phyloP scores from a whole-genome alignment of 2,113 vertebrate species.

The Chaetodon auriga region DNA sequence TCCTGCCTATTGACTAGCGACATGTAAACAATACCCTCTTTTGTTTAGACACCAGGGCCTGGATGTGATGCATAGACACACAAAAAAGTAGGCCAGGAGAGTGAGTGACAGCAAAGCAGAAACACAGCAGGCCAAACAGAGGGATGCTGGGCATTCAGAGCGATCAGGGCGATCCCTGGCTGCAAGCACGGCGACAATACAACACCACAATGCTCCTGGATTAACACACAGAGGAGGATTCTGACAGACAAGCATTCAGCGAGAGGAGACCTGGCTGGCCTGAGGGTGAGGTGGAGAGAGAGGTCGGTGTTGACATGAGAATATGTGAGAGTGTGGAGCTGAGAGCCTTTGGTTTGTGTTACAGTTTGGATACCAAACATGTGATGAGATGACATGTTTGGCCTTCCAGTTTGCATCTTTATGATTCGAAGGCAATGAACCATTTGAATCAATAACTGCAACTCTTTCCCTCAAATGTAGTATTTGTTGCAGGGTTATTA shows the following conservation, averaged over 20 bases:
- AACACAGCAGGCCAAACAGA: conserved; percentile 44
- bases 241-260: conserved; percentile 68
- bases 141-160: conserved; percentile 27
- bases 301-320: conserved; percentile 41
- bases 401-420: neutral
- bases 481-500: neutral
- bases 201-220: conserved; percentile 69
- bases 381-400: neutral
- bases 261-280: neutral
- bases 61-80: conserved; percentile 14
- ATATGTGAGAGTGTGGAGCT: conserved; percentile 13
- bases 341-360: conserved; percentile 21
- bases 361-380: conserved; percentile 18
- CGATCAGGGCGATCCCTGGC: conserved; percentile 9
- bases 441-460: neutral
- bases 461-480: neutral
- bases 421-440: neutral
- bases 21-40: conserved; percentile 60
- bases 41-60: conserved; percentile 49
- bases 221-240: conserved; percentile 64
- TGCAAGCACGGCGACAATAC: conserved; percentile 45
- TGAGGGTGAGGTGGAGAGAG: neutral
- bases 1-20: conserved; percentile 11
- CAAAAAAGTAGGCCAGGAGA: conserved; percentile 27
- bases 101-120: conserved; percentile 71